These are phyloP conservation scores for Dorcus parallelipipedus DNA, from an alignment of 2,888 invertebrate genomes.

Conservation along the genomic window DNA sequence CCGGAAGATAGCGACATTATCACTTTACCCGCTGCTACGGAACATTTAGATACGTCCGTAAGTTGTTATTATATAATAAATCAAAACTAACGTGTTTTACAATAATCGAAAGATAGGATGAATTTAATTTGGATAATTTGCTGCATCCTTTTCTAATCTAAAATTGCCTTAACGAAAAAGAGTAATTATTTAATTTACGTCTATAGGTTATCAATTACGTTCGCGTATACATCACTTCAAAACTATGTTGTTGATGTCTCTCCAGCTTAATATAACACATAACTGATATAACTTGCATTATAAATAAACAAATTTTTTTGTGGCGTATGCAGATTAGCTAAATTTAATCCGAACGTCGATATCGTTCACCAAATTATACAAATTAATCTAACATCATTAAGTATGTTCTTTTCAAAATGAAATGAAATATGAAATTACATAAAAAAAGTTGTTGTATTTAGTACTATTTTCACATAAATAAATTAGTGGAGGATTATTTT, in stretches of 20 bases:
- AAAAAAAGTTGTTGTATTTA: too few relatives aligned
- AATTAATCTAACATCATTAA: too few relatives aligned
- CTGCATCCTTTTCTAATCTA: too few relatives aligned
- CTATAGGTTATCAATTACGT: background rate
- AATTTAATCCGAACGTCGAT: too few relatives aligned
- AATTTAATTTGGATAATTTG: background rate
- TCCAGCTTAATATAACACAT: background rate
- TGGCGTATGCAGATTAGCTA: too few relatives aligned
- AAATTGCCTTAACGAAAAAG: too few relatives aligned
- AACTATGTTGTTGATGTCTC: background rate
- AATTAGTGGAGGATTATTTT: too few relatives aligned
- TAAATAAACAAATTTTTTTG: background rate
- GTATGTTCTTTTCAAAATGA: too few relatives aligned
- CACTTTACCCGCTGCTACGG: conserved; percentile 57
- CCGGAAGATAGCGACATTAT: conserved; percentile 34
- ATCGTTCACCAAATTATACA: too few relatives aligned
- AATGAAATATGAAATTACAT: too few relatives aligned
- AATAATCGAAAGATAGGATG: background rate
- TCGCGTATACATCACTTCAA: too few relatives aligned
- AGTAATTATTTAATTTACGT: background rate
- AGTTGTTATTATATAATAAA: conserved; percentile 39
- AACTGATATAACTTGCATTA: background rate
- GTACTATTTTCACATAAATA: too few relatives aligned
- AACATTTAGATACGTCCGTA: conserved; percentile 71
- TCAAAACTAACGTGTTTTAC: background rate